Evolutionary conservation across 2,888 invertebrate species (phyloP), one percentile per base, ranked within the genome.

Genomic region (Sphecodes monilicornis): DNA sequence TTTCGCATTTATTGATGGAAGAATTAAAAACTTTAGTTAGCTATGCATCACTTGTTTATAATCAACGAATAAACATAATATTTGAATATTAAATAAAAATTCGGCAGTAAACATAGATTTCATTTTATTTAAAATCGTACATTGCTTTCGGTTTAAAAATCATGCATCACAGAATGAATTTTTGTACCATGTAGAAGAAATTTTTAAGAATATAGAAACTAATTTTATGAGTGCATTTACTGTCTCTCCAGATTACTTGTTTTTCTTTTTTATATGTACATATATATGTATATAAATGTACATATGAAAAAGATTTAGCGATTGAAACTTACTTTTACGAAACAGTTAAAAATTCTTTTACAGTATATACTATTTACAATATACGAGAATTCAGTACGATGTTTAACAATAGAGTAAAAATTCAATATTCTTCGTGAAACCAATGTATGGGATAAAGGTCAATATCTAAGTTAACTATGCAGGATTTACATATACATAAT

Each of bases 301-400:
- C 50, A 81, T 78, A 64, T 78, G 69, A 50, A 80, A 85, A n/a
- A 64, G 64, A 83, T 78, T 76, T 83, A 83, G 46, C 57, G 82
- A 79, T 70, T 80, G 78, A 78, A 89, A 89, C 78, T 54, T 74
- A 85, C 54, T 80, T 60, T 87, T 87, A 80, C 50, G 80, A 87
- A 87, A 84, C 80, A 84, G 81, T 89, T 84, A 76, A 86, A 86
- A 90, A 85, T 76, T 84, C 50, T 39, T 84, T 79, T 85, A 85
- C 64, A 81, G 73, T 76, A 60, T 77, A 60, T 82, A 76, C 57
- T 89, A 90, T 90, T 82, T 90, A 90, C 90, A 90, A 66, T 76
- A 72, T 78, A 76, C 66, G 69, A 74, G 54, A 75, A 64, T 77
- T 75, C 41, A 68, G 78, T 80, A 22, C 73, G 36, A 71, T 29